A percentile compares a stretch with the other conserved stretches of the same genome.
Evolutionary conservation across 2,797 vertebrate genomes (phyloP).

Genomic region (Xenops minutus): DNA sequence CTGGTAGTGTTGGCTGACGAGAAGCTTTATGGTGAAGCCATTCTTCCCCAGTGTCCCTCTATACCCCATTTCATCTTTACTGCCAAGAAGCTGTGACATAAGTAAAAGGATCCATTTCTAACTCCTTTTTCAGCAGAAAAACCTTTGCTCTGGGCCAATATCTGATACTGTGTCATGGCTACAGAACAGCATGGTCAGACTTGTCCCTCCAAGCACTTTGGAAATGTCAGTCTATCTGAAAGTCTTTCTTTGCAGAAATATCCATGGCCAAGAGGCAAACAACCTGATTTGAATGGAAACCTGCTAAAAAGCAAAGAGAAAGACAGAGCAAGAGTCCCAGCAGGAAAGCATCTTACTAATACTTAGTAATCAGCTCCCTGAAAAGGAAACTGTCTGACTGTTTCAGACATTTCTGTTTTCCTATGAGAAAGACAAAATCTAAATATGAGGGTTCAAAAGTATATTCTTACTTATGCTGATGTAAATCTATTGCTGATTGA

Average conservation of each 20-base stretch:
- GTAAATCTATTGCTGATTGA: neutral
- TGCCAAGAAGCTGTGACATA: neutral
- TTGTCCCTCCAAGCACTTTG: neutral
- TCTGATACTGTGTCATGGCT: neutral
- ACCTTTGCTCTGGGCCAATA: neutral
- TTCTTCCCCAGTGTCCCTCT: neutral
- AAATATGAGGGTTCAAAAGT: neutral
- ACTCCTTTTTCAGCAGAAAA: neutral
- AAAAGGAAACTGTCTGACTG: neutral
- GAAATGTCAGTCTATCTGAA: neutral
- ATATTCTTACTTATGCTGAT: neutral
- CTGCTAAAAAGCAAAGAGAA: neutral
- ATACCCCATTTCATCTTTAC: neutral
- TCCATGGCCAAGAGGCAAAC: slow-evolving; percentile 16
- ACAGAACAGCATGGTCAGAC: neutral
- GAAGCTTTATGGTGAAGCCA: neutral
- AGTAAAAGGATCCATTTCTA: neutral
- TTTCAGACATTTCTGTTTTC: neutral
- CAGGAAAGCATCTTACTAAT: neutral
- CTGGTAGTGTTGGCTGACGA: neutral
- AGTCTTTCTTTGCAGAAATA: neutral
- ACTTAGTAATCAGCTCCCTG: neutral
- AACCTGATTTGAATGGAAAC: neutral
- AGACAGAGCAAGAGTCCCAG: neutral
- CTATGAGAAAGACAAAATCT: neutral